Conservation (phyloP, 2,113 vertebrate species). For the Ia io region DNA sequence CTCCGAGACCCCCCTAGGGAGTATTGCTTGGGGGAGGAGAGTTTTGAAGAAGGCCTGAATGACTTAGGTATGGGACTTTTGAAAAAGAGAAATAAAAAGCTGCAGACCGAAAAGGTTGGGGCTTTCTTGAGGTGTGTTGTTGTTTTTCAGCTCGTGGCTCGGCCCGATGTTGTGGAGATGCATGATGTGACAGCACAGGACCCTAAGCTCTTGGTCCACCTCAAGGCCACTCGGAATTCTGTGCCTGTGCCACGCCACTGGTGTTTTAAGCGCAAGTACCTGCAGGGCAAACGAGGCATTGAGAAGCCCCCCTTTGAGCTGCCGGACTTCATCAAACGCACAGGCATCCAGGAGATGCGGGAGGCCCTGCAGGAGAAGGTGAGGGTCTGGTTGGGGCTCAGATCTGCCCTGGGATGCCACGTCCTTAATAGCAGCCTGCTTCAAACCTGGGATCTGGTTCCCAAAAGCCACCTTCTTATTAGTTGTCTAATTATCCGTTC, state of each 20-base stretch:
- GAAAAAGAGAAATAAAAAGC: not conserved
- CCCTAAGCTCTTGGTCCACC: conserved; percentile 93
- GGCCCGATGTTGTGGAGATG: conserved; percentile 96
- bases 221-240: conserved; percentile 94
- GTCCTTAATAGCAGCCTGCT: not conserved
- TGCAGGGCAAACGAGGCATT: conserved; percentile 95
- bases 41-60: not conserved
- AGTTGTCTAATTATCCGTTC: not conserved
- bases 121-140: not conserved
- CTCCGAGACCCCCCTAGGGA: no score
- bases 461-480: accelerated
- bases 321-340: conserved; percentile 94
- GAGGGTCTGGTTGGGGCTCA: not conserved
- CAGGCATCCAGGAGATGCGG: conserved; percentile 96
- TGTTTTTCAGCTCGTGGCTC: conserved; percentile 87
- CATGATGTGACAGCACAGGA: conserved; percentile 95
- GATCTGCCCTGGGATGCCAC: not conserved
- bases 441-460: not conserved
- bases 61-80: not conserved
- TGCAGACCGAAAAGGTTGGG: not conserved
- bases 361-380: conserved; percentile 97
- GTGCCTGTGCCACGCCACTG: conserved; percentile 91
- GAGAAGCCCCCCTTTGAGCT: conserved; percentile 95
- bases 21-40: not conserved
- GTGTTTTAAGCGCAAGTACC: conserved; percentile 88